phyloP scores from a whole-genome alignment of 1,140 invertebrate genomes.

The Lepidurus apus region DNA sequence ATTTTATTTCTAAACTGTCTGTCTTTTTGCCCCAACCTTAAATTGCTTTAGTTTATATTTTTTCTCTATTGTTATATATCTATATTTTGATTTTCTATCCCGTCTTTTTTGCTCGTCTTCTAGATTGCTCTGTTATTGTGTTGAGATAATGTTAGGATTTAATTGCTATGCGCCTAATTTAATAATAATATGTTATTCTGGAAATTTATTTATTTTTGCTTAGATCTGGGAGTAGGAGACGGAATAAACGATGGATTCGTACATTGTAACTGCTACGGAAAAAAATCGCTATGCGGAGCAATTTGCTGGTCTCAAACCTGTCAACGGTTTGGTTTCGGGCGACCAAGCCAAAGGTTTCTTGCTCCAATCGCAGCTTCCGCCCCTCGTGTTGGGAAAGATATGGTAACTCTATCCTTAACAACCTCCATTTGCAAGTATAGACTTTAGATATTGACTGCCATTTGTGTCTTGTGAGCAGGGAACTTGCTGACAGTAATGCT shows the following conservation, averaged over 20 bases:
- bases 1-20: too few species aligned
- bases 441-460: neutral
- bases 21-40: too few species aligned
- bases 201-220: too few species aligned
- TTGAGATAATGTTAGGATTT: too few species aligned
- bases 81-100: too few species aligned
- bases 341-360: slow-evolving; percentile 93
- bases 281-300: slow-evolving; percentile 83
- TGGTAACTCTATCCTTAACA: slow-evolving; percentile 59
- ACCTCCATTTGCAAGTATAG: neutral
- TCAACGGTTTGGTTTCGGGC: slow-evolving; percentile 82
- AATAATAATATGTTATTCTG: too few species aligned
- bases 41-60: too few species aligned
- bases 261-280: slow-evolving; percentile 80
- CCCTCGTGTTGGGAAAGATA: slow-evolving; percentile 81
- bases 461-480: slow-evolving; percentile 54
- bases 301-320: slow-evolving; percentile 78
- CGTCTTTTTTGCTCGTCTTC: too few species aligned
- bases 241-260: slow-evolving; percentile 60
- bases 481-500: slow-evolving; percentile 86
- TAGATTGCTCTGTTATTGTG: too few species aligned
- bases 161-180: too few species aligned
- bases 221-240: too few species aligned
- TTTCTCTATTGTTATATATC: too few species aligned
- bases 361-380: slow-evolving; percentile 83